phyloP scores from a whole-genome alignment of 2,113 vertebrate species.

The Clarias batrachus region DNA sequence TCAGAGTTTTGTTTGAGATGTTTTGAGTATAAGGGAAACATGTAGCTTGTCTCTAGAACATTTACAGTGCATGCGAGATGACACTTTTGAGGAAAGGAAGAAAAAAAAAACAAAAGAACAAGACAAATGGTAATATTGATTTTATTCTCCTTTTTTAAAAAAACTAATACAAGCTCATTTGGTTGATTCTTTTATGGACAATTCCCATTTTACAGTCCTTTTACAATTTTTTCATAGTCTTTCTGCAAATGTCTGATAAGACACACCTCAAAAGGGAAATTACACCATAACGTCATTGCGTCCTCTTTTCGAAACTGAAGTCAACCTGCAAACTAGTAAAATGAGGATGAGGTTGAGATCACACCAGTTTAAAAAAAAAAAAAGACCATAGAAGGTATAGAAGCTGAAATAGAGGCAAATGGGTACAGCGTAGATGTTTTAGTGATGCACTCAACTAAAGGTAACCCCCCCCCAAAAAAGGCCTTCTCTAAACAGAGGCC shows the following conservation, averaged over 20 bases:
- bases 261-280: slow-evolving; percentile 28
- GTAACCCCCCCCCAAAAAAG: slow-evolving; percentile 22
- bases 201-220: slow-evolving; percentile 27
- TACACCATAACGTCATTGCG: slow-evolving; percentile 8
- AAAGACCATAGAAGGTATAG: background rate
- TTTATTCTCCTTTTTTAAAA: slow-evolving; percentile 48
- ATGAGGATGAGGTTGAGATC: slow-evolving; percentile 35
- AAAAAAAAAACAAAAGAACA: background rate
- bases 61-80: background rate
- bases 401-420: slow-evolving; percentile 38
- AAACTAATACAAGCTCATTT: slow-evolving; percentile 59
- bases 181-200: slow-evolving; percentile 51
- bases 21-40: background rate
- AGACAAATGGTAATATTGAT: slow-evolving; percentile 6
- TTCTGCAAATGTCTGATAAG: slow-evolving; percentile 45
- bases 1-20: background rate
- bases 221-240: slow-evolving; percentile 43
- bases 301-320: slow-evolving; percentile 32
- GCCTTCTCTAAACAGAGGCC: background rate
- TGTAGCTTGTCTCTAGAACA: background rate
- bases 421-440: slow-evolving; percentile 32
- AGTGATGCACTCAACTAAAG: slow-evolving; percentile 45
- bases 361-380: background rate
- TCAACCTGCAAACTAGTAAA: slow-evolving; percentile 19
- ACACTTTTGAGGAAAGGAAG: background rate